Percentiles rank a stretch among this genome's conserved stretches.
phyloP scores from a whole-genome alignment of 2,113 vertebrate species.

The Lanius collurio region DNA sequence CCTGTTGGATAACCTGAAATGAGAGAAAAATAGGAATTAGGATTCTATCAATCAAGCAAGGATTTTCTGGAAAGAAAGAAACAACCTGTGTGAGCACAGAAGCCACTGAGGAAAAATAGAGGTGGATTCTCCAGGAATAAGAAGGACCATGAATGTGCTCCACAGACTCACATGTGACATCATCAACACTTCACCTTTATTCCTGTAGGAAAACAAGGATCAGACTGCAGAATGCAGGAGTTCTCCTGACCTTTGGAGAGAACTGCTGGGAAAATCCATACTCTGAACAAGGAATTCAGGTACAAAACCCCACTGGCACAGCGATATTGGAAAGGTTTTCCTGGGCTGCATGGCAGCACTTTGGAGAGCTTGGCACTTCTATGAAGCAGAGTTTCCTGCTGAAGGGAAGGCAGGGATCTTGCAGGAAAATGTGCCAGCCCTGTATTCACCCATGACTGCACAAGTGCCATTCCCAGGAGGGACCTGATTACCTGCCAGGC shows the following conservation, averaged over 20 bases:
- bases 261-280: background rate
- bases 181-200: background rate
- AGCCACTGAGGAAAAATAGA: background rate
- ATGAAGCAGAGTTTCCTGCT: background rate
- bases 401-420: background rate
- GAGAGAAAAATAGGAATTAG: background rate
- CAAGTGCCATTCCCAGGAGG: background rate
- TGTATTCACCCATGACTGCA: slow-evolving; percentile 15
- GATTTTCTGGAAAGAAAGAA: background rate
- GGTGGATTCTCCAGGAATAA: background rate
- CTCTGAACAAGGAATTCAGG: background rate
- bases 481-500: background rate
- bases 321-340: background rate
- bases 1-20: slow-evolving; percentile 91
- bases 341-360: background rate
- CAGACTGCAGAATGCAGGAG: background rate
- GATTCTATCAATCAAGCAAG: background rate
- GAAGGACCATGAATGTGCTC: background rate
- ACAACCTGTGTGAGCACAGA: background rate
- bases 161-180: background rate
- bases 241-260: background rate
- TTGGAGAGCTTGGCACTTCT: background rate
- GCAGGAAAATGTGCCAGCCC: background rate
- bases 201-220: background rate
- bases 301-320: background rate